phyloP scores from a whole-genome alignment of 2,797 vertebrate species.

The Trematomus bernacchii region DNA sequence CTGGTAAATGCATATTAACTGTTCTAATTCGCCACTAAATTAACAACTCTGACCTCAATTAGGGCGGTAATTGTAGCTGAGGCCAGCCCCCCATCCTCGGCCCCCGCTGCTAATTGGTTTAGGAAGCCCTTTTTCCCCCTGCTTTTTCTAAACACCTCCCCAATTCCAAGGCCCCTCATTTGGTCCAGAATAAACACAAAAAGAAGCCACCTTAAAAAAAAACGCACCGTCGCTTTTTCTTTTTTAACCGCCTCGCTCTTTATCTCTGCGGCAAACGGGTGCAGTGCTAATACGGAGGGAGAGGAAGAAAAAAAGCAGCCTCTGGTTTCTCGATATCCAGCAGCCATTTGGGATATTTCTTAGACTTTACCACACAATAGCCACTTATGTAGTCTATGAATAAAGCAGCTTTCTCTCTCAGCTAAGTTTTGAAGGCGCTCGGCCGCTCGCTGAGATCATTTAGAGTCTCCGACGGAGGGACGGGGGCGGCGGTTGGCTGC shows the following conservation, averaged over 20 bases:
- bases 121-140: conserved; percentile 59
- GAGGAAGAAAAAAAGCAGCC: conserved; percentile 23
- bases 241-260: conserved; percentile 20
- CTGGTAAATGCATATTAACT: conserved; percentile 88
- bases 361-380: conserved; percentile 70
- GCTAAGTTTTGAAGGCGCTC: conserved; percentile 61
- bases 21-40: conserved; percentile 89
- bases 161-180: conserved; percentile 39
- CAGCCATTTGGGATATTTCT: conserved; percentile 66
- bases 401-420: conserved; percentile 60
- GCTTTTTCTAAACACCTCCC: no score
- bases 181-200: conserved; percentile 47
- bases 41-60: conserved; percentile 90
- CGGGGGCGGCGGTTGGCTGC: conserved; percentile 67
- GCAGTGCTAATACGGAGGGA: conserved; percentile 33
- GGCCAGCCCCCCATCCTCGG: conserved; percentile 60
- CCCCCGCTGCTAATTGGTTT: conserved; percentile 80
- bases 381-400: conserved; percentile 74
- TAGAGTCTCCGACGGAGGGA: conserved; percentile 72
- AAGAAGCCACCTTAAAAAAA: conserved; percentile 33
- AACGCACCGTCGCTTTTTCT: conserved; percentile 2
- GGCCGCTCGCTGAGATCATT: conserved; percentile 73
- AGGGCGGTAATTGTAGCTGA: conserved; percentile 84
- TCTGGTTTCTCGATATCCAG: conserved; percentile 58
- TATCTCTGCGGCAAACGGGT: conserved; percentile 46